Conservation (phyloP, 2,113 vertebrate species). For the Amphilophus citrinellus region DNA sequence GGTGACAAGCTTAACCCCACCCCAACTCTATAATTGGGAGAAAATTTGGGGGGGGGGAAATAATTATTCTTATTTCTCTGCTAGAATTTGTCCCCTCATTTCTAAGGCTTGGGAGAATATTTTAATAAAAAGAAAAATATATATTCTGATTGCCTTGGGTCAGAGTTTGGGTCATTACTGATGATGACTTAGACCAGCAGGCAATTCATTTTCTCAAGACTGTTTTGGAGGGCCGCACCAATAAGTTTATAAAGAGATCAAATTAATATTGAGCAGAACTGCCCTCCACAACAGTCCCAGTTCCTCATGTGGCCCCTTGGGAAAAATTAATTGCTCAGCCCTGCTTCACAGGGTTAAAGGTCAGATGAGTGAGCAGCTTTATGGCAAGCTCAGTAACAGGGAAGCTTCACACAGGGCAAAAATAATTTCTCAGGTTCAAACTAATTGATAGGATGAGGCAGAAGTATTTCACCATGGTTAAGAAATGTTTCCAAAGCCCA, state of each 20-base stretch:
- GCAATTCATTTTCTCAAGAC: background rate
- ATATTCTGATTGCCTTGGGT: background rate
- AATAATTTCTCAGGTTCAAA: constrained; percentile 16
- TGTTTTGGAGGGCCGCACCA: background rate
- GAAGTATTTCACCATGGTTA: constrained; percentile 8
- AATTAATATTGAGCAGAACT: background rate
- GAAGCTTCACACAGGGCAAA: background rate
- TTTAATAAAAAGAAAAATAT: background rate
- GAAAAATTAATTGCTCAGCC: too few relatives aligned
- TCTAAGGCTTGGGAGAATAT: background rate
- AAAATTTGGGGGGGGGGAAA: background rate
- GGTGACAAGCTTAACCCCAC: background rate
- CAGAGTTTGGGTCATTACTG: background rate
- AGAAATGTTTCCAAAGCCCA: constrained; percentile 5
- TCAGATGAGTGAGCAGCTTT: background rate
- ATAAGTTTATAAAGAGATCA: background rate
- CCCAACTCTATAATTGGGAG: background rate
- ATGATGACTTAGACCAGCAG: background rate
- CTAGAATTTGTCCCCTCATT: background rate
- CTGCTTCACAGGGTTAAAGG: background rate
- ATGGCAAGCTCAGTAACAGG: background rate
- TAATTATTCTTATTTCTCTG: background rate
- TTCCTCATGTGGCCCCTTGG: background rate
- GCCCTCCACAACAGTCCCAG: background rate
- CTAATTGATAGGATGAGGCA: background rate